These are phyloP conservation scores for Azemiops feae DNA, from an alignment of 2,113 vertebrate species.

Conservation along the genomic window DNA sequence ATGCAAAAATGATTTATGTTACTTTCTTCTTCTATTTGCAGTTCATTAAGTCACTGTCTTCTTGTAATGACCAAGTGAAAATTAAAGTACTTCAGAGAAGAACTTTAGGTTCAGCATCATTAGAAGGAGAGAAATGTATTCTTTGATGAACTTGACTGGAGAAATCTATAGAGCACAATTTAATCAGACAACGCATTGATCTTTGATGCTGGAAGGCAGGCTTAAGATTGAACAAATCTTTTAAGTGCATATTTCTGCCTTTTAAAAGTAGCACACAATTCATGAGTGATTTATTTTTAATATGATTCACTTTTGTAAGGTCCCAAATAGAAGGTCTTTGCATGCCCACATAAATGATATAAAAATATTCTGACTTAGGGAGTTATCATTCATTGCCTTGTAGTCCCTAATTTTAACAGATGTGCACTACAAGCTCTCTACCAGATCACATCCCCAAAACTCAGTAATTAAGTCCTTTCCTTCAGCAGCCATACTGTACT, in stretches of 20 bases:
- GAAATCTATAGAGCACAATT: constrained; percentile 78
- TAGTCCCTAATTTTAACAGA: background rate
- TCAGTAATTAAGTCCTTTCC: background rate
- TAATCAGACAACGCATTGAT: constrained; percentile 80
- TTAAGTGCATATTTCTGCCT: constrained; percentile 65
- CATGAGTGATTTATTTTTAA: constrained; percentile 62
- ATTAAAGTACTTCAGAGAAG: constrained; percentile 82
- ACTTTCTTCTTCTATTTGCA: constrained; percentile 82
- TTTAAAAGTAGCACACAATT: constrained; percentile 61
- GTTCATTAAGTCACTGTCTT: constrained; percentile 91
- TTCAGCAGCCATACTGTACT: background rate
- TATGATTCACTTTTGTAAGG: constrained; percentile 50
- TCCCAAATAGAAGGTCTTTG: constrained; percentile 28
- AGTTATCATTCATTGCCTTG: background rate
- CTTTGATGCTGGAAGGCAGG: constrained; percentile 66
- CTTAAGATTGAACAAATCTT: constrained; percentile 63
- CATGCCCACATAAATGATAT: constrained; percentile 26
- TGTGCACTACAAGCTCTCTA: background rate
- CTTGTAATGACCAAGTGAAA: constrained; percentile 80
- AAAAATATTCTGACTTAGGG: background rate
- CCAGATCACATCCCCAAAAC: background rate
- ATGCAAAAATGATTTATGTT: constrained; percentile 82
- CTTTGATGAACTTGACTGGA: constrained; percentile 78
- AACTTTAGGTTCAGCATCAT: constrained; percentile 81
- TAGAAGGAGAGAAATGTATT: constrained; percentile 79